Conservation (phyloP, 2,888 invertebrate genomes). For the Synanthedon vespiformis region DNA sequence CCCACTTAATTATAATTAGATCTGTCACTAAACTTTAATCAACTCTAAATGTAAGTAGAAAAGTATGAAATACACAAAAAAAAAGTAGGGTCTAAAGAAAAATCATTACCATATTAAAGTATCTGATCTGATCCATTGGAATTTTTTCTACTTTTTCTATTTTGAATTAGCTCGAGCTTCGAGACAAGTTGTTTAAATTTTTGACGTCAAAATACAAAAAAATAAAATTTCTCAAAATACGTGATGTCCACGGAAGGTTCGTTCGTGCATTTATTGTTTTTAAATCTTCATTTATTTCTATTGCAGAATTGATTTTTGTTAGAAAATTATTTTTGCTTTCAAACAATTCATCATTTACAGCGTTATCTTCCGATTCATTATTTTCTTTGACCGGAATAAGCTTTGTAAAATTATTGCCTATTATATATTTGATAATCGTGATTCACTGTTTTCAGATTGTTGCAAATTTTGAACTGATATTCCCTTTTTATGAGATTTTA, state of each 20-base stretch:
- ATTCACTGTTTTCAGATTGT: conserved; percentile 18
- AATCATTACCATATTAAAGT: no score
- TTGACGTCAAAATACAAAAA: no score
- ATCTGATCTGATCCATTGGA: no score
- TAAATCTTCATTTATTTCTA: conserved; percentile 33
- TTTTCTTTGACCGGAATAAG: conserved; percentile 6
- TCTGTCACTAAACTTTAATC: no score
- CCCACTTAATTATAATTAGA: no score
- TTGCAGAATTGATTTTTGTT: conserved; percentile 22
- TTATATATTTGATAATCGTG: conserved; percentile 14
- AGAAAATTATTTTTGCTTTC: conserved; percentile 17
- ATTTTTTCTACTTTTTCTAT: no score
- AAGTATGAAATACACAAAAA: no score
- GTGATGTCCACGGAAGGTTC: conserved; percentile 33
- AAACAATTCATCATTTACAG: conserved; percentile 20
- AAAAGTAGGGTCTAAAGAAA: no score
- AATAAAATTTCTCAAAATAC: not conserved
- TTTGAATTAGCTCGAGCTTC: no score
- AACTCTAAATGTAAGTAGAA: no score
- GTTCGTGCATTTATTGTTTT: conserved; percentile 42
- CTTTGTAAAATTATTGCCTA: conserved; percentile 4
- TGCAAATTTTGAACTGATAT: conserved; percentile 25
- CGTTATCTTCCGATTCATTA: conserved; percentile 5
- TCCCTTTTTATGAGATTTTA: conserved; percentile 6
- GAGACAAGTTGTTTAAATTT: no score